Evolutionary conservation across 2,888 invertebrate species (phyloP).

Genomic region (Ctena decussata): DNA sequence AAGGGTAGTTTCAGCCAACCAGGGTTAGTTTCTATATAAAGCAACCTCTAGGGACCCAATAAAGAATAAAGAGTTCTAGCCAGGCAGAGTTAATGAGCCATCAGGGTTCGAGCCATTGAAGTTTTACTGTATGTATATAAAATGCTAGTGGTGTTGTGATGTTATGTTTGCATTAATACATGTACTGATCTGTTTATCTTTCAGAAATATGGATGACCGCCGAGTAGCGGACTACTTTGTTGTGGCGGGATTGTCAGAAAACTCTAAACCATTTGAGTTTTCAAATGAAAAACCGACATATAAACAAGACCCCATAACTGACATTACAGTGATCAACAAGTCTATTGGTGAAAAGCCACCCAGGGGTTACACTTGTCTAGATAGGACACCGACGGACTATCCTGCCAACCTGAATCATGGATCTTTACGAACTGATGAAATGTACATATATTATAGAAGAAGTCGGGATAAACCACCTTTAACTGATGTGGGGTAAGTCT

Average conservation of each 20-base stretch:
- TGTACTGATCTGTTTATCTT: background rate
- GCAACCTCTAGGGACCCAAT: too few species aligned
- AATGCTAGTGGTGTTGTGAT: too few species aligned
- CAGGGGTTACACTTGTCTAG: conserved; percentile 81
- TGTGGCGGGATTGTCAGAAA: conserved; percentile 96
- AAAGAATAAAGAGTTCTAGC: too few species aligned
- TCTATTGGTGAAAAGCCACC: conserved; percentile 92
- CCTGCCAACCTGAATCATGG: conserved; percentile 99
- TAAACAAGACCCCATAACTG: conserved; percentile 95
- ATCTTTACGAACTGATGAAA: conserved; percentile 96
- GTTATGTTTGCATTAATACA: too few species aligned
- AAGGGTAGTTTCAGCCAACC: too few species aligned
- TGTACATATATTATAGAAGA: conserved; percentile 96
- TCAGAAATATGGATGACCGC: conserved; percentile 83
- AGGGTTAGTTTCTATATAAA: too few species aligned
- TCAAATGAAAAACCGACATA: conserved; percentile 92
- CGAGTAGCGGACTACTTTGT: conserved; percentile 99
- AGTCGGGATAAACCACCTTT: conserved; percentile 98
- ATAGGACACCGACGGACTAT: conserved; percentile 89
- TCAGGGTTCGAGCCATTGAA: too few species aligned
- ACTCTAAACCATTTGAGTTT: conserved; percentile 92
- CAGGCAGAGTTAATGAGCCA: too few species aligned
- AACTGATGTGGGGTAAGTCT: conserved; percentile 96
- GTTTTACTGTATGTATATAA: too few species aligned
- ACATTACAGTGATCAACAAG: conserved; percentile 97